Evolutionary conservation across 2,888 invertebrate species (phyloP).

Genomic region (Hydrotaea cyrtoneurina): DNA sequence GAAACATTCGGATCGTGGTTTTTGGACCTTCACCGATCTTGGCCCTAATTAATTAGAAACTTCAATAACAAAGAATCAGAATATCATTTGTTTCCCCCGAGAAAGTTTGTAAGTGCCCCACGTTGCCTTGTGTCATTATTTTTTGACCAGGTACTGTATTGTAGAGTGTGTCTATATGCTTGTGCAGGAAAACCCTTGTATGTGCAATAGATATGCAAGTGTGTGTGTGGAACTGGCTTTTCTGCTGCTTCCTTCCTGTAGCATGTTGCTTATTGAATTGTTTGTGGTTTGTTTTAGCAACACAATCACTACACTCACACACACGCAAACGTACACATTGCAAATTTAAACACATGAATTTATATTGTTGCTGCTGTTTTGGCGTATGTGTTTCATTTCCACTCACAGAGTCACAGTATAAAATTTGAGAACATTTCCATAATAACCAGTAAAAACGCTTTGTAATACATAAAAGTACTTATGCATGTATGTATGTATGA

Average conservation of each 20-base stretch:
- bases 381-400: not conserved
- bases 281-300: slow-evolving; percentile 52
- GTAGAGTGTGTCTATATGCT: not conserved
- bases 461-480: slow-evolving; percentile 55
- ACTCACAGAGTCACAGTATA: not conserved
- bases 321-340: not conserved
- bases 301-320: slow-evolving; percentile 15
- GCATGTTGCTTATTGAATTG: slow-evolving; percentile 48
- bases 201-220: not conserved
- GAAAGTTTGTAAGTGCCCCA: no score
- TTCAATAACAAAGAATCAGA: no score
- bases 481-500: no score
- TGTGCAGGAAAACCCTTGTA: not conserved
- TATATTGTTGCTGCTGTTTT: slow-evolving; percentile 6
- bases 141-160: no score
- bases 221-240: not conserved
- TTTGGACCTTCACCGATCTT: no score
- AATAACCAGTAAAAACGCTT: slow-evolving; percentile 60
- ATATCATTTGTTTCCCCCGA: no score
- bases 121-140: no score
- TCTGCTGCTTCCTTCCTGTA: slow-evolving; percentile 7
- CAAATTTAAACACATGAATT: not conserved
- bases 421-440: slow-evolving; percentile 46
- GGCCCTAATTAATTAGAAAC: no score
- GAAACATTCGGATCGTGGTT: no score